These are phyloP conservation scores for Brachionichthys hirsutus DNA, from an alignment of 2,113 vertebrate genomes.

Conservation along the genomic window DNA sequence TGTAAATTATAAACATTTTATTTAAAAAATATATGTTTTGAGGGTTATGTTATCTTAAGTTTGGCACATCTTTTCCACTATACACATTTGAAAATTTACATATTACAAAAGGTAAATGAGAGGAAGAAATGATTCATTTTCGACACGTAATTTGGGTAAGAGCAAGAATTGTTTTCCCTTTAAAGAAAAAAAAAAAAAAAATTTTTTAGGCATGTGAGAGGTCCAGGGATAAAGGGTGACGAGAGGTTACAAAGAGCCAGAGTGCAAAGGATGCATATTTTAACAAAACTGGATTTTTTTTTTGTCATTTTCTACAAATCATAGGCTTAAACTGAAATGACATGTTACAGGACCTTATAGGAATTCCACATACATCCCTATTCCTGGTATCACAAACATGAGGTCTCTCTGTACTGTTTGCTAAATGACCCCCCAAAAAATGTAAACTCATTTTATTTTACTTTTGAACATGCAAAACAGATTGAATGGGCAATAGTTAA, in stretches of 20 bases:
- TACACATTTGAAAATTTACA: slow-evolving; percentile 84
- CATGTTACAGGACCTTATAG: slow-evolving; percentile 53
- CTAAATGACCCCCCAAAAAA: slow-evolving; percentile 48
- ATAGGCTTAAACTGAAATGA: slow-evolving; percentile 69
- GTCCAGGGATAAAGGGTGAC: slow-evolving; percentile 64
- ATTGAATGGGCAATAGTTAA: slow-evolving; percentile 55
- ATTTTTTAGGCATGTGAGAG: slow-evolving; percentile 60
- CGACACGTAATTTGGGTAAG: slow-evolving; percentile 69
- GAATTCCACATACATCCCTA: slow-evolving; percentile 40
- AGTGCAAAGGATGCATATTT: slow-evolving; percentile 80
- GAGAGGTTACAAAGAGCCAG: slow-evolving; percentile 72
- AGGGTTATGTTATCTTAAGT: slow-evolving; percentile 67
- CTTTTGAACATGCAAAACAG: slow-evolving; percentile 74
- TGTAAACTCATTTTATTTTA: slow-evolving; percentile 52
- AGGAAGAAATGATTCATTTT: slow-evolving; percentile 77
- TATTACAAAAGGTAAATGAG: slow-evolving; percentile 76
- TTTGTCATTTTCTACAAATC: slow-evolving; percentile 66
- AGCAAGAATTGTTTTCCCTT: slow-evolving; percentile 46
- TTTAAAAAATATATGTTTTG: slow-evolving; percentile 84
- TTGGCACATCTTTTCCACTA: slow-evolving; percentile 83
- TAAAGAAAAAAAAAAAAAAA: too few relatives aligned
- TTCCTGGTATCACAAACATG: slow-evolving; percentile 48
- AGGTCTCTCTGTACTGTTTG: slow-evolving; percentile 48
- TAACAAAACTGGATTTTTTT: slow-evolving; percentile 70
- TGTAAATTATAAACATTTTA: slow-evolving; percentile 79